These are phyloP conservation scores for Aplysia californica DNA, from an alignment of 1,140 invertebrate genomes.

Conservation along the genomic window DNA sequence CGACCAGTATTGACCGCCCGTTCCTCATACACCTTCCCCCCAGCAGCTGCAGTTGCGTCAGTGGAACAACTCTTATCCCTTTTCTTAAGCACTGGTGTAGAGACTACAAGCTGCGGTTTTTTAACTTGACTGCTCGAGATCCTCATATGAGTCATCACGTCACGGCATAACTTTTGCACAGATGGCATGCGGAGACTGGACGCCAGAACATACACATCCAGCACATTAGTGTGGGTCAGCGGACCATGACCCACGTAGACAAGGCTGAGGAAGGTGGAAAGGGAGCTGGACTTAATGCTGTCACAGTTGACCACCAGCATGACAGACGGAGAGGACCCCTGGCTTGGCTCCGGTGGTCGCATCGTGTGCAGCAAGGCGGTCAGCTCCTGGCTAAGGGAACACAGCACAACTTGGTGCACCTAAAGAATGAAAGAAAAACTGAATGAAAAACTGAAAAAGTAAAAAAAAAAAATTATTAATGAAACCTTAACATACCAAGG, in stretches of 20 bases:
- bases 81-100: slow-evolving; percentile 18
- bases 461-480: too few relatives aligned
- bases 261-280: slow-evolving; percentile 28
- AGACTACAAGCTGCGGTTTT: slow-evolving; percentile 28
- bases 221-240: slow-evolving; percentile 18
- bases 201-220: slow-evolving; percentile 31
- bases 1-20: not conserved
- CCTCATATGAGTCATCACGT: slow-evolving; percentile 21
- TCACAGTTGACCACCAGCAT: slow-evolving; percentile 25
- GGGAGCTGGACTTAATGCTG: slow-evolving; percentile 29
- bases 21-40: not conserved
- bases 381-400: slow-evolving; percentile 34
- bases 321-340: too few relatives aligned
- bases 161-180: slow-evolving; percentile 24
- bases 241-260: slow-evolving; percentile 30
- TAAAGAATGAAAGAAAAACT: too few relatives aligned
- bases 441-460: too few relatives aligned
- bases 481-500: too few relatives aligned
- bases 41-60: slow-evolving; percentile 1
- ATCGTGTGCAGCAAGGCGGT: slow-evolving; percentile 15
- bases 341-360: not conserved
- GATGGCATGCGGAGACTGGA: slow-evolving; percentile 24
- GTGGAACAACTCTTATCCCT: slow-evolving; percentile 30
- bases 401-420: slow-evolving; percentile 35
- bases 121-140: slow-evolving; percentile 11